Evolutionary conservation across 1,140 invertebrate genomes (phyloP).

Genomic region (Sminthurinus signatus): DNA sequence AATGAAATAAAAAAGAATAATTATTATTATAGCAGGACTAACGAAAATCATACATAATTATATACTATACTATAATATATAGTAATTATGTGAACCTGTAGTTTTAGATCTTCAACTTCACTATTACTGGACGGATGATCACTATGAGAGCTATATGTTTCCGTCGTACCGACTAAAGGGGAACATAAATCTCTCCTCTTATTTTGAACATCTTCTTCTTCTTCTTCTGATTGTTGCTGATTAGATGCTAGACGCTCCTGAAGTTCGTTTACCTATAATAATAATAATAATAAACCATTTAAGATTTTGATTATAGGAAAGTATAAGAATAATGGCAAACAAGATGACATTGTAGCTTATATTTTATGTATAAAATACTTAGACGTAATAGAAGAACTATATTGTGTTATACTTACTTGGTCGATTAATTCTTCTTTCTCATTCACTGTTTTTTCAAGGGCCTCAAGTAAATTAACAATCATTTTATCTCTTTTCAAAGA

Average conservation of each 20-base stretch:
- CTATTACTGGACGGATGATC: conserved; percentile 11
- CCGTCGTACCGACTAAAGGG: neutral
- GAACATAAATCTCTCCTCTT: neutral
- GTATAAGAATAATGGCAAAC: too few species aligned
- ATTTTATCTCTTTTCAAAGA: too few species aligned
- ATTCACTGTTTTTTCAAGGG: too few species aligned
- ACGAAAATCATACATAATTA: neutral
- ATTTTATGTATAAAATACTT: too few species aligned
- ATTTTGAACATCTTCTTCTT: neutral
- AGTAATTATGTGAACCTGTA: conserved; percentile 19
- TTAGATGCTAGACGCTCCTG: neutral
- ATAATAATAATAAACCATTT: neutral
- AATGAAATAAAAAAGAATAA: conserved; percentile 1
- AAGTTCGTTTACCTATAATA: neutral
- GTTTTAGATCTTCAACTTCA: conserved; percentile 28
- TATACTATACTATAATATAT: neutral
- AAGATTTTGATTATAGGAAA: neutral
- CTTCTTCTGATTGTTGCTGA: too few species aligned
- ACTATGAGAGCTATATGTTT: neutral
- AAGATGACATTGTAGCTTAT: too few species aligned
- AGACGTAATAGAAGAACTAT: too few species aligned
- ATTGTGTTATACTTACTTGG: too few species aligned
- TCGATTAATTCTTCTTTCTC: too few species aligned
- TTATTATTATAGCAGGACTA: neutral
- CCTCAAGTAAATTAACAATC: too few species aligned